Conservation (phyloP, 1,140 invertebrate species). For the Antheraea mylitta region DNA sequence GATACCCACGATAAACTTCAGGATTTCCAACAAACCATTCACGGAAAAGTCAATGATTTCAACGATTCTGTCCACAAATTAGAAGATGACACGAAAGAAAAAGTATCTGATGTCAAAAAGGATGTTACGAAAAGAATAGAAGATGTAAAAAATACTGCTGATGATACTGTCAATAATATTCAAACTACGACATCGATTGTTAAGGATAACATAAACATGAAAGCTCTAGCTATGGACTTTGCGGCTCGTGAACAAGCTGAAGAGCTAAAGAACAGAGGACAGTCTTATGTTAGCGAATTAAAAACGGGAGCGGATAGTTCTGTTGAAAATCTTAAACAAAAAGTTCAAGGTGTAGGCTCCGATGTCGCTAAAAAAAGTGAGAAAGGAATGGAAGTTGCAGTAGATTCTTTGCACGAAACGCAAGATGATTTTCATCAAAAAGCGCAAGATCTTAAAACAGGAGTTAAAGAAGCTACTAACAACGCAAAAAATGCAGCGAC, state of each 20-base stretch:
- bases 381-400: constrained; percentile 29
- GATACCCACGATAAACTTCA: constrained; percentile 35
- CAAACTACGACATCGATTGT: constrained; percentile 32
- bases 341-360: constrained; percentile 24
- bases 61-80: constrained; percentile 36
- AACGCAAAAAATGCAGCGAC: constrained; percentile 37
- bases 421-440: constrained; percentile 39
- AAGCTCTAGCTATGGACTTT: constrained; percentile 54
- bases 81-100: constrained; percentile 37
- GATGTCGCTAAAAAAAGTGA: constrained; percentile 24
- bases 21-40: constrained; percentile 33
- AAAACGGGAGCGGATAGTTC: constrained; percentile 34
- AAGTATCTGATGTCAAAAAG: constrained; percentile 36
- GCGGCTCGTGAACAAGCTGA: constrained; percentile 58
- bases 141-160: constrained; percentile 42
- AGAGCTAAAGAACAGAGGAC: constrained; percentile 42
- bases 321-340: constrained; percentile 34
- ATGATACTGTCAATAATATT: constrained; percentile 41
- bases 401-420: constrained; percentile 29
- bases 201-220: constrained; percentile 44
- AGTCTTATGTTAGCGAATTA: constrained; percentile 32
- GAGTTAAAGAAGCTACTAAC: constrained; percentile 34
- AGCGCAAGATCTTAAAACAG: constrained; percentile 33
- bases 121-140: constrained; percentile 43
- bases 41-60: constrained; percentile 38